Base-by-base conservation (phyloP, 2,888 invertebrate genomes). In the Sesia apiformis region DNA sequence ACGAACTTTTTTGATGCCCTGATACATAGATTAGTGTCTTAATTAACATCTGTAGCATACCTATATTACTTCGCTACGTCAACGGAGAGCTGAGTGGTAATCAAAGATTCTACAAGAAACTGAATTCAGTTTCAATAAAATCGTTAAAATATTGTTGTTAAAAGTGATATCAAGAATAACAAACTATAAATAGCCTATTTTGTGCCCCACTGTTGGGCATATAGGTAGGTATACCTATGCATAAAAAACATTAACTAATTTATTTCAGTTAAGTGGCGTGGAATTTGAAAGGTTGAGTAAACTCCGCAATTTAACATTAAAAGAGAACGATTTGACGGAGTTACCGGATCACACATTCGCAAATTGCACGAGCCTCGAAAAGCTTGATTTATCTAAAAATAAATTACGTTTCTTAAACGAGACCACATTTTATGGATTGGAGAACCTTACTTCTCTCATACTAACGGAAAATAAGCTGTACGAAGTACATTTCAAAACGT, bases 391-490 rank as follows among this genome's bases (percentile, higher is more conserved):
- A 52, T 93, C 93, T 59, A 92, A 91, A 59, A 95, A 95, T 69
- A 92, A 92, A 67, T 78, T 95, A 54, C 91, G 93, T 63, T 90
- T 86, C 57, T 70, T 95, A 42, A 91, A 91, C 55, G 80, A 90
- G 39, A 90, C 91, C 7, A 90, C 91, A 5, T 93, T 95, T 63
- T 76, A 82, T 38, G 94, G 94, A 0, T 77, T 95, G 53, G 74
- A 80, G 4, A 93, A 93, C 69, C 77, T 95, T 50, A 93, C 92
- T 0, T 91, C 92, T 0, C 85, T 95, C 6, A 86, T 94, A 56
- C 76, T 95, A 5, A 93, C 94, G 60, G 94, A 94, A 60, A 95
- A 95, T 72, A 90, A 93, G 63, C 79, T 95, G 38, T 89, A 90
- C 57, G 87, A 88, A 60, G 84, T 95, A 46, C 92, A 93, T 66